Percentiles rank a stretch among this genome's conserved stretches.
Conservation (phyloP, 2,888 invertebrate species). For the Cosmorhoe ocellata region DNA sequence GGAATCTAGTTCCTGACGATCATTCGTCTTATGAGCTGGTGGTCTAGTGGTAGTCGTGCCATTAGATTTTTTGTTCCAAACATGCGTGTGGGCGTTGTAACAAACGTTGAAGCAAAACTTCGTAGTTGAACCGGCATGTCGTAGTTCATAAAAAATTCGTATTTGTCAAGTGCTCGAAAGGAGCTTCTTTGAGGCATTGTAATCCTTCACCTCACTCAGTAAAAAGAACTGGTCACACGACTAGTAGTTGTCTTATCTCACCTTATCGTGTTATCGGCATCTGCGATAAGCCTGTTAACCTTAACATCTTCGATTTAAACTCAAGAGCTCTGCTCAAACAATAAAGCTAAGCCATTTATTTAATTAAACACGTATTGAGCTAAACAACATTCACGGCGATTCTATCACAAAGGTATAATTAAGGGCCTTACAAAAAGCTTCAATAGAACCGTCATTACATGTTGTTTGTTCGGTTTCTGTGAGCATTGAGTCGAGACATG, state of each 20-base stretch:
- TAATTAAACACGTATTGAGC: slow-evolving; percentile 38
- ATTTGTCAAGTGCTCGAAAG: no score
- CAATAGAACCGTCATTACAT: slow-evolving; percentile 62
- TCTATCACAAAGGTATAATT: slow-evolving; percentile 54
- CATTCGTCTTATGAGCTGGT: no score
- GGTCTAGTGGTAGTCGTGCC: no score
- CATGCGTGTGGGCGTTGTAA: no score
- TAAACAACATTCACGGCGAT: slow-evolving; percentile 43
- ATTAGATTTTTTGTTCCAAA: no score
- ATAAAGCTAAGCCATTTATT: slow-evolving; percentile 27
- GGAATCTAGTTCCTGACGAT: slow-evolving; percentile 38
- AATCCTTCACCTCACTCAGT: no score
- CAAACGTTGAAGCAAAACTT: no score
- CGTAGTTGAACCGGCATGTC: no score
- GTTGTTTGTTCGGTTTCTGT: slow-evolving; percentile 60
- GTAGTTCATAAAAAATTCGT: no score
- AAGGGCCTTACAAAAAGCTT: slow-evolving; percentile 65
- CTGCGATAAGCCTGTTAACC: slow-evolving; percentile 23
- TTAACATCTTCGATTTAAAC: slow-evolving; percentile 22
- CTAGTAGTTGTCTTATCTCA: no score
- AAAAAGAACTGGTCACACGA: no score
- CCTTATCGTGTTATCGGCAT: slow-evolving; percentile 38
- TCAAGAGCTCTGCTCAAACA: slow-evolving; percentile 14
- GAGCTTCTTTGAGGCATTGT: no score
- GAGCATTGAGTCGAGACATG: slow-evolving; percentile 55